Evolutionary conservation across 2,113 vertebrate species (phyloP).

Genomic region (Acanthochromis polyacanthus): DNA sequence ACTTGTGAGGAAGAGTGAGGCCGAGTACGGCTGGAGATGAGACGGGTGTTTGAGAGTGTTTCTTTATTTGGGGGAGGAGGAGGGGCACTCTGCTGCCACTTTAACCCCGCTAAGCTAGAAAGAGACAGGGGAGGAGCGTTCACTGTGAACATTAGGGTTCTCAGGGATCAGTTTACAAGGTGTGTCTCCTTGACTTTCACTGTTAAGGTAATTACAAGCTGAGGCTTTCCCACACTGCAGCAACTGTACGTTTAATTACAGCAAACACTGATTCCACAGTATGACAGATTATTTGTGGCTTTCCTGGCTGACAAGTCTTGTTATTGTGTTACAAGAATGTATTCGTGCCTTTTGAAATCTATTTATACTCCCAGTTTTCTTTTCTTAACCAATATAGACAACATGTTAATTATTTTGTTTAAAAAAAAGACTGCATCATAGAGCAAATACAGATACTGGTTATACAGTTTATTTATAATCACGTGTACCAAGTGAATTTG

Average conservation of each 20-base stretch:
- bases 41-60: constrained; percentile 8
- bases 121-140: constrained; percentile 51
- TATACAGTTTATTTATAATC: too few relatives aligned
- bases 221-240: constrained; percentile 68
- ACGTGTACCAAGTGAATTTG: too few relatives aligned
- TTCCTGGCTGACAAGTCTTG: constrained; percentile 11
- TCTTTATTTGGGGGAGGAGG: constrained; percentile 1
- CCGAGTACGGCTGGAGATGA: constrained; percentile 6
- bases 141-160: constrained; percentile 70
- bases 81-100: constrained; percentile 9
- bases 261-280: constrained; percentile 40
- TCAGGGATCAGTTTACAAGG: constrained; percentile 75
- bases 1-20: constrained; percentile 26
- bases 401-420: neutral
- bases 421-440: too few relatives aligned
- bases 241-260: constrained; percentile 52
- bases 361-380: neutral
- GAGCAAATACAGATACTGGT: too few relatives aligned
- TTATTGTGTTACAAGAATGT: constrained; percentile 21
- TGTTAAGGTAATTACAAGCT: constrained; percentile 64
- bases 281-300: constrained; percentile 35
- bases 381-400: neutral
- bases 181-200: constrained; percentile 77
- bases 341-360: neutral
- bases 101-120: constrained; percentile 20